Conservation (phyloP, 2,888 invertebrate species). For the Leptarthrus brevirostris region DNA sequence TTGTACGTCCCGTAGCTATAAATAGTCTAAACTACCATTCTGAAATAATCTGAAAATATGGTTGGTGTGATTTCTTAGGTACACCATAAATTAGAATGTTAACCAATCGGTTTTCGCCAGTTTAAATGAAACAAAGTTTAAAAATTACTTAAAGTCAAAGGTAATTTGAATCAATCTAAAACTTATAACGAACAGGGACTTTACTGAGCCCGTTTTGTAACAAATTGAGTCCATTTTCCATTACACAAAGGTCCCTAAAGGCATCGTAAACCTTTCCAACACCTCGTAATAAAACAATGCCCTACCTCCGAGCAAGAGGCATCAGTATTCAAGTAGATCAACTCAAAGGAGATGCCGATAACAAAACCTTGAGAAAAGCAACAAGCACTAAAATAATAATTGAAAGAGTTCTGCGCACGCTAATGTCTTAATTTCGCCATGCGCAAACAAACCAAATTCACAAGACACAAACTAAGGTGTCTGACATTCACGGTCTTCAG, state of each 20-base stretch:
- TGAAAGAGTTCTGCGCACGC: constrained; percentile 44
- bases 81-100: too few species aligned
- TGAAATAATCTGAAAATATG: too few species aligned
- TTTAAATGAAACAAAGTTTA: background rate
- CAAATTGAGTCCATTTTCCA: constrained; percentile 44
- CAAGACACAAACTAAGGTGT: background rate
- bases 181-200: background rate
- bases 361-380: constrained; percentile 29
- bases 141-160: background rate
- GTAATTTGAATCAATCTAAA: constrained; percentile 37
- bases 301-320: constrained; percentile 28
- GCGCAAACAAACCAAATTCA: constrained; percentile 46
- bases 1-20: too few species aligned
- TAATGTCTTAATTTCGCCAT: constrained; percentile 49
- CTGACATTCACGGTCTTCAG: constrained; percentile 4
- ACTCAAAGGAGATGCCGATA: constrained; percentile 39
- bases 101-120: too few species aligned
- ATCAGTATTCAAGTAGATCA: constrained; percentile 27
- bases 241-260: constrained; percentile 38
- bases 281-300: constrained; percentile 49
- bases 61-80: too few species aligned
- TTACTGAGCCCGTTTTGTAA: constrained; percentile 19
- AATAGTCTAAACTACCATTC: too few species aligned
- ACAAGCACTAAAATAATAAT: constrained; percentile 36
- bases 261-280: constrained; percentile 50